Evolutionary conservation across 2,888 invertebrate species (phyloP).

Genomic region (Sphaerophoria rueppellii): DNA sequence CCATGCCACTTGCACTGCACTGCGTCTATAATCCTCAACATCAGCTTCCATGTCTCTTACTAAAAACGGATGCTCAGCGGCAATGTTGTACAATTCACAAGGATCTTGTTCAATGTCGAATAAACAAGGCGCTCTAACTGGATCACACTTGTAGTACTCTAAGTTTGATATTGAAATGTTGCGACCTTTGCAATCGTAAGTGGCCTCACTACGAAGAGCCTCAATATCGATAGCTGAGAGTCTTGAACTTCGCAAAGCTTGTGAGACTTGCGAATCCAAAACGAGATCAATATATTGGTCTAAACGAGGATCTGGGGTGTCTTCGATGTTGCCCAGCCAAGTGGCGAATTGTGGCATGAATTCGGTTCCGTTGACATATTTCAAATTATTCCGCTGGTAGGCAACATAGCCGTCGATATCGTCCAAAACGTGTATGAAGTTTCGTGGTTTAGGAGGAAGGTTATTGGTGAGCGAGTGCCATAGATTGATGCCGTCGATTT

Average conservation of each 20-base stretch:
- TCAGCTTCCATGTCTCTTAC: constrained; percentile 81
- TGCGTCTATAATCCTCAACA: constrained; percentile 82
- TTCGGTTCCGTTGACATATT: constrained; percentile 79
- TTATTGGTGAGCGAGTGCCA: constrained; percentile 86
- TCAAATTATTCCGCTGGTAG: constrained; percentile 77
- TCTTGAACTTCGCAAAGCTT: constrained; percentile 20
- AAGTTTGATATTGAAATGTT: constrained; percentile 14
- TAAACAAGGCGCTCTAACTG: constrained; percentile 81
- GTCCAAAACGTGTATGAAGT: constrained; percentile 87
- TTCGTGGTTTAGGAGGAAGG: constrained; percentile 75
- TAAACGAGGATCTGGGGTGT: constrained; percentile 76
- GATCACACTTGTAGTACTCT: constrained; percentile 77
- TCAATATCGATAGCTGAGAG: constrained; percentile 67
- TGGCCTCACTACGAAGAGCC: constrained; percentile 76
- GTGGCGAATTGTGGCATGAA: constrained; percentile 76
- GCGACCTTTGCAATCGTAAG: constrained; percentile 71
- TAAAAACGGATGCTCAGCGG: constrained; percentile 76
- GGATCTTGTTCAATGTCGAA: constrained; percentile 84
- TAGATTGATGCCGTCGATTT: constrained; percentile 86
- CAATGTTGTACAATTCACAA: constrained; percentile 82
- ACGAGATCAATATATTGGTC: constrained; percentile 76
- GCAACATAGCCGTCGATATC: constrained; percentile 83
- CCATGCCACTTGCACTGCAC: constrained; percentile 81
- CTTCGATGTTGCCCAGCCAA: constrained; percentile 78
- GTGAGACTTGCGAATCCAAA: constrained; percentile 77